Conservation (phyloP, 2,113 vertebrate genomes). For the Hippocampus abdominalis region DNA sequence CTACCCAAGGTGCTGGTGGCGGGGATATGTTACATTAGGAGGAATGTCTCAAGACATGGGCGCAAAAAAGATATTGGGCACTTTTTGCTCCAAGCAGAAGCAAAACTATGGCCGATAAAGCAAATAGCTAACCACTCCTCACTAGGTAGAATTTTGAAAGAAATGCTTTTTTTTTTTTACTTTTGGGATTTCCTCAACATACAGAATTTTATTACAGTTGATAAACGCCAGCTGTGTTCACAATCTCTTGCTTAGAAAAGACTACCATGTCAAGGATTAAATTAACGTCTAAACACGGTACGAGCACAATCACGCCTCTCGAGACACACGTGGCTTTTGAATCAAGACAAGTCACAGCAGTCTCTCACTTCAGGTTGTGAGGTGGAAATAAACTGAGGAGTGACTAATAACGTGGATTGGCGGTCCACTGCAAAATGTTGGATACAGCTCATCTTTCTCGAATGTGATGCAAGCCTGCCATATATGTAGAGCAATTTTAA, state of each 20-base stretch:
- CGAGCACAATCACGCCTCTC: not conserved
- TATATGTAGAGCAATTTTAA: not conserved
- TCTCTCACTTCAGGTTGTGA: not conserved
- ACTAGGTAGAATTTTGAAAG: not conserved
- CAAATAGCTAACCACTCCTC: not conserved
- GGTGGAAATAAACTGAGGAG: not conserved
- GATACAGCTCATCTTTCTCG: not conserved
- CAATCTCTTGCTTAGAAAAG: not conserved
- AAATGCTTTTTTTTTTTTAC: constrained; percentile 17
- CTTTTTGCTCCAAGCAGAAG: constrained; percentile 46
- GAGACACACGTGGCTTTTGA: not conserved
- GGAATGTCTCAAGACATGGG: constrained; percentile 60
- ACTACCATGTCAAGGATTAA: not conserved
- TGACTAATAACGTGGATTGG: not conserved
- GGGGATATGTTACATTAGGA: constrained; percentile 56
- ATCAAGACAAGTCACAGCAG: not conserved
- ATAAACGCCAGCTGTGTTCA: not conserved
- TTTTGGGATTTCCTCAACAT: constrained; percentile 33
- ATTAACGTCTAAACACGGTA: not conserved
- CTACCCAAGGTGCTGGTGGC: constrained; percentile 53
- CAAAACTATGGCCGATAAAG: not conserved
- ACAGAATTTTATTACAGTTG: not conserved
- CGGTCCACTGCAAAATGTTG: not conserved
- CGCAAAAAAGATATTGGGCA: constrained; percentile 58
- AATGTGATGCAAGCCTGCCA: not conserved